These are phyloP conservation scores for Chymomyza amoena DNA, from an alignment of 2,888 invertebrate species.

Conservation along the genomic window DNA sequence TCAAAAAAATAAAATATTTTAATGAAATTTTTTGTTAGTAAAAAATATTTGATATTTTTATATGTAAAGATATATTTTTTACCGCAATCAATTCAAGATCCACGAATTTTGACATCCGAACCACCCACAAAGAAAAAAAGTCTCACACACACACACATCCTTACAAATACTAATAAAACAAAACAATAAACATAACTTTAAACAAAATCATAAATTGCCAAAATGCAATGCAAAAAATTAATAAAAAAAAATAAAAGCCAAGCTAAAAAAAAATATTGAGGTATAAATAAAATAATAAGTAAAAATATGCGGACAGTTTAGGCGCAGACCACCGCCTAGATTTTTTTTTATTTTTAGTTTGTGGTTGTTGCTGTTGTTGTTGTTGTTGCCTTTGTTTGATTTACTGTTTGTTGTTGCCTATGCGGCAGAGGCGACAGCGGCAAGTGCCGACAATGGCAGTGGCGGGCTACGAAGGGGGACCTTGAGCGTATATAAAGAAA, in stretches of 20 bases:
- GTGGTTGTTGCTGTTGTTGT: conserved; percentile 58
- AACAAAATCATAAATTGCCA: conserved; percentile 20
- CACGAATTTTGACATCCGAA: too few species aligned
- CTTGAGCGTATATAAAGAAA: too few species aligned
- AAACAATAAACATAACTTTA: neutral
- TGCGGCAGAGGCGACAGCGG: conserved; percentile 22
- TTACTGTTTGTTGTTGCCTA: conserved; percentile 51
- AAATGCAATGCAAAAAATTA: conserved; percentile 11
- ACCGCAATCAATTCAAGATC: too few species aligned
- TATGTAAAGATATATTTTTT: too few species aligned
- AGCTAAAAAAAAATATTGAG: neutral
- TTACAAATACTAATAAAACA: conserved; percentile 33
- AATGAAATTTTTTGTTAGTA: too few species aligned
- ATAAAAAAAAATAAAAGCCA: conserved; percentile 43
- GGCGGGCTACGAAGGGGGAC: too few species aligned
- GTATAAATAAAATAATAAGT: conserved; percentile 40
- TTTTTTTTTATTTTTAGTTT: conserved; percentile 13
- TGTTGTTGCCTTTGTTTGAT: conserved; percentile 63
- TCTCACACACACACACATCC: neutral
- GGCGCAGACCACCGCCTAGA: conserved; percentile 56
- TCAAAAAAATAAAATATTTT: too few species aligned
- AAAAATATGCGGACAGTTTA: conserved; percentile 57
- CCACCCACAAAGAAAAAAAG: neutral
- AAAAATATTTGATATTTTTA: too few species aligned
- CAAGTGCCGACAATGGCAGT: conserved; percentile 39